Base-by-base conservation (phyloP, 2,797 vertebrate species). In the Gallinago nigripennis region DNA sequence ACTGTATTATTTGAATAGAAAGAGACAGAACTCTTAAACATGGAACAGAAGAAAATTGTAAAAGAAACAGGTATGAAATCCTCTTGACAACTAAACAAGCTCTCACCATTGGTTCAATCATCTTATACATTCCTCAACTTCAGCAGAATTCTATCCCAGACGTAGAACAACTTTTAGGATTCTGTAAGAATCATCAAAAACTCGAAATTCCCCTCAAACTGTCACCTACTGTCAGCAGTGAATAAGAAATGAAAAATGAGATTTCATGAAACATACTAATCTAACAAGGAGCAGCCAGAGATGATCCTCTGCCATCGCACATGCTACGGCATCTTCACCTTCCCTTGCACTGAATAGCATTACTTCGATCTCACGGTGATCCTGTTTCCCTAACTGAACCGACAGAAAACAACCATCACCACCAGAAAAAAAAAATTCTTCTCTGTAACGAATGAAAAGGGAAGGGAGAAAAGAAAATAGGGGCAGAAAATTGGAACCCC, bases 11-110 rank as follows among this genome's bases (percentile, higher is more conserved):
- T 37, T n/a, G 31, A 60, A 53, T 5, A 65, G 33, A 11, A 63
- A 9, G n/a, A 80, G 31, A 39, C 10, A 73, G 39, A 92, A 50
- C n/a, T n/a, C 25, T 60, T 9, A 18, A 21, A 25, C 3, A 5
- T 20, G 3, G 6, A 50, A 24, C 3, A 57, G 17, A 56, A 13
- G 15, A 21, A 20, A 65, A 39, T 0, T 30, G 14, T 0, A 45
- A 12, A n/a, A 88, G 17, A 81, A 64, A 41, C 2, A 24, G 11
- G 33, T 19, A 35, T 15, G 2, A 56, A 81, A 46, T 9, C 18
- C 9, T 54, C 35, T 39, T 37, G 11, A 39, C 11, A 80, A 28
- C 19, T 8, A 78, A 16, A 65, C 35, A 50, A 61, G 31, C 12
- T 69, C 30, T 80, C 56, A 66, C 11, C 16, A 39, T 14, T 13